These are phyloP conservation scores for Dryobotodes eremita DNA, from an alignment of 2,888 invertebrate species.

Conservation along the genomic window DNA sequence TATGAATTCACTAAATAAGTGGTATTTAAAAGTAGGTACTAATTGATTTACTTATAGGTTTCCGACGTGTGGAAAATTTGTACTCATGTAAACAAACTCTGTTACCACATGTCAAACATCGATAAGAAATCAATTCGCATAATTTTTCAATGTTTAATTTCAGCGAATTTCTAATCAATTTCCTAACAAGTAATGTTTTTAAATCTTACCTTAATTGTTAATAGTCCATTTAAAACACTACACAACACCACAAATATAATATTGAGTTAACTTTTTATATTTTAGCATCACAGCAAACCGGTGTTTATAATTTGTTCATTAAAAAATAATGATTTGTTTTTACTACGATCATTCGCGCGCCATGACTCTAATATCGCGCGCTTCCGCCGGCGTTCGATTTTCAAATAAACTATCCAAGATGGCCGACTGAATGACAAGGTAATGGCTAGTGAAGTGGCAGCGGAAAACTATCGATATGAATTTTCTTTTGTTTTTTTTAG, in stretches of 20 bases:
- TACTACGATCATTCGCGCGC: conserved; percentile 64
- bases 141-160: background rate
- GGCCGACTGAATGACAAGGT: conserved; percentile 80
- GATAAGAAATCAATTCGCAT: conserved; percentile 34
- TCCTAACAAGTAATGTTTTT: background rate
- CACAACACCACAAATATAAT: conserved; percentile 50
- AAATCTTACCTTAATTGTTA: conserved; percentile 49
- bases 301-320: background rate
- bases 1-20: background rate
- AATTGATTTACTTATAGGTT: conserved; percentile 2
- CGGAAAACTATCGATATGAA: conserved; percentile 71
- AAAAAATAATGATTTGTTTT: conserved; percentile 30
- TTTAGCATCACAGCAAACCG: conserved; percentile 8
- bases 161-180: background rate
- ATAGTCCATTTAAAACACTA: conserved; percentile 53
- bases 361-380: conserved; percentile 74
- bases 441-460: conserved; percentile 76
- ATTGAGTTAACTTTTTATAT: conserved; percentile 21
- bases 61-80: conserved; percentile 6
- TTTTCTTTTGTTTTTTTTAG: conserved; percentile 44
- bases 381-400: conserved; percentile 84
- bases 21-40: background rate
- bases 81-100: conserved; percentile 36
- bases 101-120: background rate
- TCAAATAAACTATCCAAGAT: conserved; percentile 88